Base-by-base conservation (phyloP, 1,140 invertebrate genomes). In the Camponotus floridanus region DNA sequence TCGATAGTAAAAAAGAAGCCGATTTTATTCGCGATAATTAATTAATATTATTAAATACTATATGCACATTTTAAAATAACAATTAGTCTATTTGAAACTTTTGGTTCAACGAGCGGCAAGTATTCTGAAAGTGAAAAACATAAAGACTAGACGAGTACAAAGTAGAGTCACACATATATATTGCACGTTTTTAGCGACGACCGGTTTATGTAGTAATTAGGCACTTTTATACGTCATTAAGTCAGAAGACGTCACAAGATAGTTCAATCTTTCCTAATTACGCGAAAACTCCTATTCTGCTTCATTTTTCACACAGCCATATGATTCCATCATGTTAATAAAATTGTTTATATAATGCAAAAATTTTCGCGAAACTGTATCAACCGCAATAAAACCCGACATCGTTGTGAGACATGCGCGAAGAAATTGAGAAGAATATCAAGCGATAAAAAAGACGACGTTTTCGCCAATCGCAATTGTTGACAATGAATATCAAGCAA, bases 381-480 rank as follows among this genome's bases (percentile, higher is more conserved):
- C 39, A 3, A 31, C 33, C 39, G 15, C 78, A 11, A 42, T 4
- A 13, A 5, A 42, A 15, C n/a, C 6, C 9, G 36, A 11, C 9
- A 21, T 48, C 55, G 55, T 62, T 26, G 36, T 59, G 67, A 57
- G 8, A 15, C 70, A 42, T 18, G n/a, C 13, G 26, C 39, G 33
- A 51, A 61, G 8, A 74, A 26, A 26, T 76, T n/a, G 70, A 4
- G 15, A 1, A 83, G 45, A 18, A 73, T 42, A 39, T 36, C 68
- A 13, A 73, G 36, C 48, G 3, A 26, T 26, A 15, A 48, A 15
- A 15, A 68, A 39, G 36, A 3, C 7, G 31, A 26, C 31, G 8
- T 39, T 87, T 71, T 61, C 36, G 36, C 31, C 7, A 61, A 65
- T 64, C 26, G 76, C 45, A 48, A 85, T 88, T 48, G 55, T 11